Base-by-base conservation (phyloP, 2,888 invertebrate species). In the Tanaodytes sp. region DNA sequence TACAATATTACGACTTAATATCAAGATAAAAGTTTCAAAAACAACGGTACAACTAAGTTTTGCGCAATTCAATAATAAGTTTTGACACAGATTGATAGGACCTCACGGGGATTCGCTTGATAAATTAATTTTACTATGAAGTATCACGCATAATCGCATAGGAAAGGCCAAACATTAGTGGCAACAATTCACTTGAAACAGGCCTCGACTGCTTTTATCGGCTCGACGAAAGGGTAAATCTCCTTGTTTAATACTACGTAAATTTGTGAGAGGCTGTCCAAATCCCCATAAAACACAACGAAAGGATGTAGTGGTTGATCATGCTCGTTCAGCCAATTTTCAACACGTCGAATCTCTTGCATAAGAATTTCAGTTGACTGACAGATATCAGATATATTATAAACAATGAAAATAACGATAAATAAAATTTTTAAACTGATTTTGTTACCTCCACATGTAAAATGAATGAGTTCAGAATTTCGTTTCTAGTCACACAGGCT, bases 141-240 rank as follows among this genome's bases (percentile, higher is more conserved):
- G n/a, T n/a, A n/a, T n/a, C n/a, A n/a, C n/a, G n/a, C n/a, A n/a
- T n/a, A n/a, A n/a, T n/a, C n/a, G n/a, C n/a, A n/a, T n/a, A n/a
- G n/a, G n/a, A n/a, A n/a, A n/a, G n/a, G n/a, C n/a, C n/a, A n/a
- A n/a, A n/a, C n/a, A n/a, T n/a, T n/a, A n/a, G n/a, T n/a, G n/a
- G n/a, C n/a, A n/a, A n/a, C n/a, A n/a, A n/a, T n/a, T n/a, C 63
- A 55, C 9, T 55, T 63, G 42, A 42, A 63, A 16, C 48, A 48
- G 9, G 52, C 54, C 16, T 62, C 52, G 11, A 62, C 30, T n/a
- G 62, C 62, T 30, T 46, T 48, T 23, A 14, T 1, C 18, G 49
- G 4, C 12, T 54, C 43, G 8, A 46, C 27, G 19, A 15, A 55
- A 11, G 19, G 8, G 20, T 55, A 63, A 40, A 45, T 63, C 19